These are phyloP conservation scores for Phenacoccus solenopsis DNA, from an alignment of 1,140 invertebrate species.

Conservation along the genomic window DNA sequence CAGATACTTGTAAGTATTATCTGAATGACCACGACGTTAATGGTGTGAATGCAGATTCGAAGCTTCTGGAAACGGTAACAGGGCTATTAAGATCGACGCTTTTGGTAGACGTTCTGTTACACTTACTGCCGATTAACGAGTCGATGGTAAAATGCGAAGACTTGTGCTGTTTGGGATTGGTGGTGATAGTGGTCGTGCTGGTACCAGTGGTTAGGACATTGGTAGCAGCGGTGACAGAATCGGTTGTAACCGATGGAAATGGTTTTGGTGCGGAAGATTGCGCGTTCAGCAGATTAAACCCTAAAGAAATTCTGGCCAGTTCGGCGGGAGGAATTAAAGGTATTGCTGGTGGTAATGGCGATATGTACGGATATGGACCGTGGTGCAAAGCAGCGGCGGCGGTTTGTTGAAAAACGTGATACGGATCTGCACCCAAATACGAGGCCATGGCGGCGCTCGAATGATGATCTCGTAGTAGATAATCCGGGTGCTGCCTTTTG, in stretches of 20 bases:
- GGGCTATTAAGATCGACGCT: slow-evolving; percentile 7
- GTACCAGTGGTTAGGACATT: slow-evolving; percentile 35
- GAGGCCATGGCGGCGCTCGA: slow-evolving; percentile 31
- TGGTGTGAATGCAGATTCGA: slow-evolving; percentile 29
- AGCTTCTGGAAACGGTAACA: slow-evolving; percentile 23
- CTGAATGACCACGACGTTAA: slow-evolving; percentile 15
- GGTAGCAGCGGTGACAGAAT: slow-evolving; percentile 28
- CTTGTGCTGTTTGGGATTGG: background rate
- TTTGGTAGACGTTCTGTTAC: background rate
- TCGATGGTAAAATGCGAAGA: background rate
- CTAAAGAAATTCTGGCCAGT: slow-evolving; percentile 36
- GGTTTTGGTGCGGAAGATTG: slow-evolving; percentile 36
- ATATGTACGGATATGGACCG: slow-evolving; percentile 35
- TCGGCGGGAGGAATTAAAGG: slow-evolving; percentile 39
- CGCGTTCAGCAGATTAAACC: slow-evolving; percentile 33
- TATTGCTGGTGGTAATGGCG: slow-evolving; percentile 34
- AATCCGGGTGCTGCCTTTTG: slow-evolving; percentile 62
- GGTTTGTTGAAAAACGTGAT: slow-evolving; percentile 25
- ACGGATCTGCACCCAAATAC: slow-evolving; percentile 21
- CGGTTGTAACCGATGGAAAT: slow-evolving; percentile 24
- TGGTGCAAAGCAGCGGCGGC: slow-evolving; percentile 27
- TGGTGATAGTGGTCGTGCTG: background rate
- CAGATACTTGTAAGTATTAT: no score
- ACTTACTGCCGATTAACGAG: background rate
- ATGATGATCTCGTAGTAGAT: slow-evolving; percentile 38